Conservation (phyloP, 2,113 vertebrate species). For the Tichodroma muraria region DNA sequence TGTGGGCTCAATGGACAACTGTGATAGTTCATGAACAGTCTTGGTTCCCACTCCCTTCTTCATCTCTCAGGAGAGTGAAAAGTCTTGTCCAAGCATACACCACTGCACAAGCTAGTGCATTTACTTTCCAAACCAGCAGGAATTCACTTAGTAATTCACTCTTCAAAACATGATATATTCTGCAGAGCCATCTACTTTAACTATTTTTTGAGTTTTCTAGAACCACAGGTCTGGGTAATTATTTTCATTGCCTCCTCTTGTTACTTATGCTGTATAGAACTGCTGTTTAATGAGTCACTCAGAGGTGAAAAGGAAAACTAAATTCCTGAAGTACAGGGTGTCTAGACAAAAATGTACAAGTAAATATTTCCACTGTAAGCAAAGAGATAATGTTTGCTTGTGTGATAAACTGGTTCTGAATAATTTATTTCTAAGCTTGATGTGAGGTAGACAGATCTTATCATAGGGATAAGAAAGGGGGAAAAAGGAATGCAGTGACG, state of each 20-base stretch:
- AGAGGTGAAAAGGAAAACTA: slow-evolving; percentile 41
- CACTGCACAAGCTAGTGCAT: neutral
- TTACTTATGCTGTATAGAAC: slow-evolving; percentile 53
- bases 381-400: slow-evolving; percentile 50
- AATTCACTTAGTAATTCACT: neutral
- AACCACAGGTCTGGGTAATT: slow-evolving; percentile 60
- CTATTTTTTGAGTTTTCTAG: slow-evolving; percentile 67
- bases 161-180: slow-evolving; percentile 6
- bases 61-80: neutral
- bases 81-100: neutral
- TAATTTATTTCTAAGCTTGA: slow-evolving; percentile 60
- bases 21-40: neutral
- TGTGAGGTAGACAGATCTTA: neutral
- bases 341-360: slow-evolving; percentile 57
- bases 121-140: slow-evolving; percentile 26
- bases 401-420: slow-evolving; percentile 61
- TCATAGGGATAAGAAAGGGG: neutral
- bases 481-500: neutral
- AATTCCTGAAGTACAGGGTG: slow-evolving; percentile 49
- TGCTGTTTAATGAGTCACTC: slow-evolving; percentile 69
- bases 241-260: slow-evolving; percentile 62
- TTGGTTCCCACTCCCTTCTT: neutral
- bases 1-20: neutral
- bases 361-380: slow-evolving; percentile 63
- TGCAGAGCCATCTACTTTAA: slow-evolving; percentile 55